Evolutionary conservation across 2,113 vertebrate genomes (phyloP), one percentile per base, ranked within the genome.

Genomic region (Mustelus asterias): DNA sequence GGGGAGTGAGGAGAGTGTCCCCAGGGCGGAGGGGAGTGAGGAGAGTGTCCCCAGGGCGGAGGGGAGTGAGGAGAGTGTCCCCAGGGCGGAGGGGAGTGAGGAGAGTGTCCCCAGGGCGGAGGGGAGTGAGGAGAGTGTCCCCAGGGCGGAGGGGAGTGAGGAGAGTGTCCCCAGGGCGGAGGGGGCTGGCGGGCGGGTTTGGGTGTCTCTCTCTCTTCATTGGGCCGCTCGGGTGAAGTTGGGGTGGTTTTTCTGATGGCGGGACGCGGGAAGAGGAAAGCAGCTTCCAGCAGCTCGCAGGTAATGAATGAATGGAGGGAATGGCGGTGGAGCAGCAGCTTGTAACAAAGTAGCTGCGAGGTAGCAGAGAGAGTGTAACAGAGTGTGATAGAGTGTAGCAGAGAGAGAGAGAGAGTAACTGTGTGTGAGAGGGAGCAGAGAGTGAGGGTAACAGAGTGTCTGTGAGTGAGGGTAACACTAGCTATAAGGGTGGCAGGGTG

Each of bases 211-310:
- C 33, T 33, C 33, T 76, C 72, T 33, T 89, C 60, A 89, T 88
- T 58, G 22, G 26, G 54, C 58, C 54, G 58, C 88, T 29, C 13
- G 4, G 88, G 60, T 60, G 54, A 63, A 33, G 54, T 16, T 60
- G 88, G 33, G 16, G 41, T 76, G 33, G 72, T 29, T 76, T 37
- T 92, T 24, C 10, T 29, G 14, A 95, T 95, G 94, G 94, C 65
- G 67, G 94, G 94, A n/a, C 94, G 94, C 22, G 94, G 94, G 67
- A 95, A 95, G 16, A 72, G 94, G 67, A 95, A 76, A 54, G 94
- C 94, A 0, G 69, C 67, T 3, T 44, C 20, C 44, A 48, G 44
- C 29, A 44, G 67, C 94, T 44, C 67, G 7, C 67, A 95, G 94
- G 94, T 95, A 95, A 70, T 29, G 48, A 37, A 37, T 9, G 72